Base-by-base conservation (phyloP, 2,888 invertebrate species). In the Pseudococcus jackbeardsleyi region DNA sequence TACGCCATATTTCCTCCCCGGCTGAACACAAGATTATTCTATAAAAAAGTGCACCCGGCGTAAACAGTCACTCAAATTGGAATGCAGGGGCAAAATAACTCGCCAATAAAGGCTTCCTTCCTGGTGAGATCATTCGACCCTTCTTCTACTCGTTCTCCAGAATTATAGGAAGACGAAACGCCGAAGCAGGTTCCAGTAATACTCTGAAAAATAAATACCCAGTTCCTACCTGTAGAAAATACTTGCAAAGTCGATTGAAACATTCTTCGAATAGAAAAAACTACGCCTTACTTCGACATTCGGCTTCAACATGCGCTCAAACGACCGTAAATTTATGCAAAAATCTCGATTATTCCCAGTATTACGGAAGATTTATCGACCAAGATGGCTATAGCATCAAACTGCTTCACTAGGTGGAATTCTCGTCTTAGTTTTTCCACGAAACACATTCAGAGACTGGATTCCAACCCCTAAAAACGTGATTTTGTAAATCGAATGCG, bases 291-390 rank as follows among this genome's bases (percentile, higher is more conserved):
- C 6, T 17, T 72, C 33, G 33, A 33, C 72, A 33, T 72, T 33
- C 72, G 72, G 72, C 72, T 15, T 12, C 33, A 72, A 4, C 33
- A 6, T 33, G 33, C 33, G 15, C 33, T 26, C 72, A 22, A 64
- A 64, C 33, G 72, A 72, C 33, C 17, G 72, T 72, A 72, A 72
- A 72, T 72, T 72, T 72, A 72, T 72, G 72, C 72, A 72, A 33
- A 72, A 72, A 72, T 72, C 72, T 72, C 72, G 72, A 72, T 72
- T 72, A 72, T 72, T 33, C 33, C 15, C 11, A 8, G 33, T 8
- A 72, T 17, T 33, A 15, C 72, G 72, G 7, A 72, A 72, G 33
- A 72, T 72, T 72, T 72, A 72, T 72, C 72, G 33, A 33, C 7
- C 72, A 33, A 33, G 72, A 72, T 72, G 17, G 17, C 17, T 72